These are phyloP conservation scores for Nycticryphes semicollaris DNA, from an alignment of 2,113 vertebrate species.

Conservation along the genomic window DNA sequence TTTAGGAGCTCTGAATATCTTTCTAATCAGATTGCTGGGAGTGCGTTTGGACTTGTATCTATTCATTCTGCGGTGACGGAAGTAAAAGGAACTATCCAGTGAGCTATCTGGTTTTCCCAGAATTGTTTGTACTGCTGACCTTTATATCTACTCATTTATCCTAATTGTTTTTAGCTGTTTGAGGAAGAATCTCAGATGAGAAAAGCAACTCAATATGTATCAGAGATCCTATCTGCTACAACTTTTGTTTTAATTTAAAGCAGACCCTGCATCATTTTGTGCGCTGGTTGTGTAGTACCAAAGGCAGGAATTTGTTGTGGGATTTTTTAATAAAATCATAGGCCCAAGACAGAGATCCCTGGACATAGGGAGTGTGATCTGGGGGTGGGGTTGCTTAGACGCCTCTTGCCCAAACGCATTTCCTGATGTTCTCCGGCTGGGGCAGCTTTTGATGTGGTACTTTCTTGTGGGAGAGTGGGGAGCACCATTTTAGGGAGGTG, in stretches of 20 bases:
- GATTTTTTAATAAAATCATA: conserved; percentile 47
- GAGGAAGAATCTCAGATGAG: conserved; percentile 67
- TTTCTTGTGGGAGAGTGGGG: conserved; percentile 49
- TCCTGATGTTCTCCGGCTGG: conserved; percentile 40
- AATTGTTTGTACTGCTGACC: conserved; percentile 69
- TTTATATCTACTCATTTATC: conserved; percentile 65
- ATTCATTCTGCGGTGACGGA: conserved; percentile 67
- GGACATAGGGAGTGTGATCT: conserved; percentile 44
- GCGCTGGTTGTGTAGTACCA: background rate
- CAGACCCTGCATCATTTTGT: conserved; percentile 21
- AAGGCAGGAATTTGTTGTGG: conserved; percentile 54
- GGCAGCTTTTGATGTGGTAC: conserved; percentile 58
- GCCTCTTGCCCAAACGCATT: conserved; percentile 31
- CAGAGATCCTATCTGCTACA: conserved; percentile 60
- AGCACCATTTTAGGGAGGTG: conserved; percentile 40
- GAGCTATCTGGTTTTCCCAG: conserved; percentile 66
- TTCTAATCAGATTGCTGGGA: conserved; percentile 55
- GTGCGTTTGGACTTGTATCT: conserved; percentile 64
- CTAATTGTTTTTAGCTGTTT: conserved; percentile 67
- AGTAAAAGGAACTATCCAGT: conserved; percentile 67
- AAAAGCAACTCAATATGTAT: conserved; percentile 61
- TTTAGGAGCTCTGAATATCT: conserved; percentile 51
- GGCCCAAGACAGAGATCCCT: conserved; percentile 12
- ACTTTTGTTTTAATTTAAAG: conserved; percentile 66
- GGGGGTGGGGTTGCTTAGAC: conserved; percentile 25